phyloP scores from a whole-genome alignment of 2,797 vertebrate genomes.

The Sternarchorhynchus goeldii region DNA sequence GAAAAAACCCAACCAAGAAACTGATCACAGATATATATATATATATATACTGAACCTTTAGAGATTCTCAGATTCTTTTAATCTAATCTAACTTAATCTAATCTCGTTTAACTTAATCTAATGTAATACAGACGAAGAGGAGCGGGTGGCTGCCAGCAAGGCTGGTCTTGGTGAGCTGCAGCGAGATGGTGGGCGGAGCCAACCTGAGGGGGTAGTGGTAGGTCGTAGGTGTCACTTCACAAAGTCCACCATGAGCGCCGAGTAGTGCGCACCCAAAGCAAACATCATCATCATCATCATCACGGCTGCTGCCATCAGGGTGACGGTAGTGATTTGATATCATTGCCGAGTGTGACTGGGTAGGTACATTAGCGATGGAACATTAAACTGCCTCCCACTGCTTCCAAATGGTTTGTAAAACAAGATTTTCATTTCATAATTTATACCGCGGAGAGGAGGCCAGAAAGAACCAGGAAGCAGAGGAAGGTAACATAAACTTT shows the following conservation, averaged over 20 bases:
- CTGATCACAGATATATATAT: no score
- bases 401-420: conserved; percentile 78
- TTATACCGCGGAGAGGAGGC: conserved; percentile 60
- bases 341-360: conserved; percentile 79
- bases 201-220: neutral
- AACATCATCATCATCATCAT: conserved; percentile 71
- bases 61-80: no score
- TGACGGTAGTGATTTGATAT: conserved; percentile 74
- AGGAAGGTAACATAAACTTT: conserved; percentile 14
- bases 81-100: no score
- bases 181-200: no score
- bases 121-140: no score
- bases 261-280: conserved; percentile 68
- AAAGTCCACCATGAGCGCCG: conserved; percentile 69
- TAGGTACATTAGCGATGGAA: conserved; percentile 78
- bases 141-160: no score
- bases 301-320: conserved; percentile 66
- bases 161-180: no score
- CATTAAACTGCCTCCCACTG: conserved; percentile 76
- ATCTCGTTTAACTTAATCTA: no score
- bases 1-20: no score
- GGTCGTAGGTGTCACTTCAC: conserved; percentile 42
- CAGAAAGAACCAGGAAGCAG: neutral
- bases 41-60: no score
- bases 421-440: conserved; percentile 72